A percentile compares a stretch with the other conserved stretches of the same genome.
Conservation (phyloP, 64 coral and sea anemone species). For the Orbicella faveolata region DNA sequence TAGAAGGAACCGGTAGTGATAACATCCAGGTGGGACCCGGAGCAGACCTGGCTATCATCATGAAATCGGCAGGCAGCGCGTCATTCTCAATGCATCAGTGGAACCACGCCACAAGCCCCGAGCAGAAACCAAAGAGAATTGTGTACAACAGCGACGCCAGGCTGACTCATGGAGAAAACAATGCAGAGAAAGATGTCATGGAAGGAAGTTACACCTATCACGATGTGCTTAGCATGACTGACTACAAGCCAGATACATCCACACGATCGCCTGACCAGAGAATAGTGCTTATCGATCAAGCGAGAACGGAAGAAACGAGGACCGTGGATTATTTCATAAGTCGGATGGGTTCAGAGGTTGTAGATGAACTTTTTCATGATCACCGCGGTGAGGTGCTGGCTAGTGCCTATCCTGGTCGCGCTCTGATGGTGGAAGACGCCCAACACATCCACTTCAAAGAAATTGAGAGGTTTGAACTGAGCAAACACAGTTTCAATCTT, state of each 20-base stretch:
- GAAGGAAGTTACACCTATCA: not conserved
- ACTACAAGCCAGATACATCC: constrained; percentile 1
- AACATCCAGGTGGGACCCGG: constrained; percentile 1
- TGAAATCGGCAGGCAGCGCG: not conserved
- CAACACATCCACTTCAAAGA: constrained; percentile 14
- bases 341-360: not conserved
- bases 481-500: constrained; percentile 20
- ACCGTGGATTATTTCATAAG: not conserved
- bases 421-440: not conserved
- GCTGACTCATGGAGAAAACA: not conserved
- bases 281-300: constrained; percentile 7
- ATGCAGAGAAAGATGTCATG: constrained; percentile 1
- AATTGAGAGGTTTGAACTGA: constrained; percentile 36
- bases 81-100: not conserved
- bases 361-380: no score
- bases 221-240: constrained; percentile 19
- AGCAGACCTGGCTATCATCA: not conserved
- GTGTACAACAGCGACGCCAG: not conserved
- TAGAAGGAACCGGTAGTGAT: constrained; percentile 18
- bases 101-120: not conserved
- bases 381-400: not conserved
- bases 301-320: not conserved
- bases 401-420: not conserved
- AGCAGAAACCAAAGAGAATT: constrained; percentile 34
- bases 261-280: not conserved